A percentile compares a stretch with the other conserved stretches of the same genome.
Conservation (phyloP, 1,140 invertebrate species). For the Tetragonula clypearis region DNA sequence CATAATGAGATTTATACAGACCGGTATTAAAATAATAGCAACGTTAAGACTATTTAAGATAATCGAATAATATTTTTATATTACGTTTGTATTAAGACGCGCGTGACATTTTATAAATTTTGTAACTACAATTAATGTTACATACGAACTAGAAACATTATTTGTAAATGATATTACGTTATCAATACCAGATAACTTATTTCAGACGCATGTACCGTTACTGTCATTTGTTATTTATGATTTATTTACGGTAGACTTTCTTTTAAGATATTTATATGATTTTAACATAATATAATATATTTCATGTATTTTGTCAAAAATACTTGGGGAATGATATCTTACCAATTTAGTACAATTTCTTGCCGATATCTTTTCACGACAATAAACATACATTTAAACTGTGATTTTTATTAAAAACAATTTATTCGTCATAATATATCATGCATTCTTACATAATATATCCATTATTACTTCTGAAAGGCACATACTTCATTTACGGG, state of each 20-base stretch:
- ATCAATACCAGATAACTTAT: slow-evolving; percentile 21
- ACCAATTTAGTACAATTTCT: slow-evolving; percentile 18
- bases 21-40: slow-evolving; percentile 17
- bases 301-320: slow-evolving; percentile 40
- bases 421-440: slow-evolving; percentile 80
- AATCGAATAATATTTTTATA: slow-evolving; percentile 34
- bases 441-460: slow-evolving; percentile 78
- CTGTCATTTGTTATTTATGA: slow-evolving; percentile 21
- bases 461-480: slow-evolving; percentile 80
- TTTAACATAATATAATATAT: slow-evolving; percentile 33
- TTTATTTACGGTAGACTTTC: background rate
- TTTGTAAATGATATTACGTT: background rate
- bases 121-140: background rate
- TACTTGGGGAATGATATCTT: slow-evolving; percentile 12
- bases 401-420: slow-evolving; percentile 78
- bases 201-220: background rate
- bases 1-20: slow-evolving; percentile 29
- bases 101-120: slow-evolving; percentile 8
- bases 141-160: background rate
- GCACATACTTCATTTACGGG: slow-evolving; percentile 79
- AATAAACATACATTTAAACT: slow-evolving; percentile 39
- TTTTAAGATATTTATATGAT: slow-evolving; percentile 34
- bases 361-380: slow-evolving; percentile 38
- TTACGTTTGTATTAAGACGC: background rate
- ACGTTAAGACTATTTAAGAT: slow-evolving; percentile 23